Base-by-base conservation (phyloP, 2,888 invertebrate species). In the Ametastegia equiseti region DNA sequence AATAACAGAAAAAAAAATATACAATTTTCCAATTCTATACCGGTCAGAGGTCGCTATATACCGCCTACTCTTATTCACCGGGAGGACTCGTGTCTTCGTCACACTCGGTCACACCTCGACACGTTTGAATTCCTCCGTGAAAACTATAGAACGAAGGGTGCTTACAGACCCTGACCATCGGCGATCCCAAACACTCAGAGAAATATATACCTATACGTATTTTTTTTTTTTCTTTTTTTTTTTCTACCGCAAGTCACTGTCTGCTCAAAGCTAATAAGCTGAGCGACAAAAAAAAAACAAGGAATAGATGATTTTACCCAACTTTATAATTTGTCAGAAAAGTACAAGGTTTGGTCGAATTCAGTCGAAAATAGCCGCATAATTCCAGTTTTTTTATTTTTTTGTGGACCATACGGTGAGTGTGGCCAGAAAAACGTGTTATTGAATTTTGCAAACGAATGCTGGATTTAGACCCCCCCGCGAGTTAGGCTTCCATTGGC, bases 111-210 rank as follows among this genome's bases (percentile, higher is more conserved):
- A 82, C 84, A 84, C 81, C 82, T 83, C 81, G 81, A 81, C 84
- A 82, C 82, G 83, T 84, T 81, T 80, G 82, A 84, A 82, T 83
- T 81, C 83, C 82, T 80, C 82, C 83, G 81, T 77, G 83, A 82
- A 77, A 83, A 80, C 80, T 39, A 27, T 57, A 78, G n/a, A 23
- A 42, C 27, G 60, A 78, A 78, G 78, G 75, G 75, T 75, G 75
- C 54, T 50, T 71, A 71, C 71, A 45, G 71, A 71, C 39, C 71
- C 71, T 71, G 71, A 71, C 71, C 71, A 47, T 27, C 47, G 42
- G 47, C 71, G 45, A 71, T 71, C 71, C 71, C 42, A 71, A n/a
- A 47, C 54, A 75, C 57, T 54, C 19, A 11, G 57, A 23, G 15
- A 42, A 6, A 54, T 6, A n/a, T 15, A 54, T 54, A n/a, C n/a